Evolutionary conservation across 2,113 vertebrate genomes (phyloP), one percentile per base, ranked within the genome.

Genomic region (Rhabdomys dilectus): DNA sequence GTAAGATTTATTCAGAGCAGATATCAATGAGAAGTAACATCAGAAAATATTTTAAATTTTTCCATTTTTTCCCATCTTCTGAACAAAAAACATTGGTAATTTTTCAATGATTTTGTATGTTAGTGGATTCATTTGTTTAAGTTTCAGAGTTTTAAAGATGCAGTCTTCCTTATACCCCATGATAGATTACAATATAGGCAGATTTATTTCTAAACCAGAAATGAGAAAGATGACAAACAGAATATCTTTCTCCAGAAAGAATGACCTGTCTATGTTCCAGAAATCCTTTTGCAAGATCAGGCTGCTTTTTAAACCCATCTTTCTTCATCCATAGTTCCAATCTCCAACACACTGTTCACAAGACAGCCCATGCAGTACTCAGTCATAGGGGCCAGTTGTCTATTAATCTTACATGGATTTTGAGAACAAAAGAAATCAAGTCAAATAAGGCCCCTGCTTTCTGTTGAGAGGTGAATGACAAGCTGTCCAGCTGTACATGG

Each of bases 41-140:
- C n/a, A 15, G 70, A 21, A 62, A 51, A 62, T 75, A 39, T 68
- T 34, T 85, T 31, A 70, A 16, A 31, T 80, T 56, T 29, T 56
- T n/a, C 45, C 19, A 29, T 91, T 94, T 66, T 68, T 7, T 17
- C 36, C 36, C 72, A 82, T 56, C 73, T 92, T 87, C 56, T 91
- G 56, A 53, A 10, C 76, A 70, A 81, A 91, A 80, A n/a, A 10
- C 9, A 31, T 7, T 17, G 36, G 48, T 39, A 94, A 42, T 19
- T 86, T 70, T 39, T 80, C 19, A 62, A 73, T 76, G 70, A 39
- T 85, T 2, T 75, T 45, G 11, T 48, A 39, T 8, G 3, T 21
- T 60, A 85, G 21, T 58, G 16, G 10, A 29, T 19, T 91, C 9
- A 42, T 92, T 94, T 84, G 39, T 7, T 82, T 80, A 73, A n/a